Base-by-base conservation (phyloP, 2,797 vertebrate genomes). In the Eospalax fontanierii region DNA sequence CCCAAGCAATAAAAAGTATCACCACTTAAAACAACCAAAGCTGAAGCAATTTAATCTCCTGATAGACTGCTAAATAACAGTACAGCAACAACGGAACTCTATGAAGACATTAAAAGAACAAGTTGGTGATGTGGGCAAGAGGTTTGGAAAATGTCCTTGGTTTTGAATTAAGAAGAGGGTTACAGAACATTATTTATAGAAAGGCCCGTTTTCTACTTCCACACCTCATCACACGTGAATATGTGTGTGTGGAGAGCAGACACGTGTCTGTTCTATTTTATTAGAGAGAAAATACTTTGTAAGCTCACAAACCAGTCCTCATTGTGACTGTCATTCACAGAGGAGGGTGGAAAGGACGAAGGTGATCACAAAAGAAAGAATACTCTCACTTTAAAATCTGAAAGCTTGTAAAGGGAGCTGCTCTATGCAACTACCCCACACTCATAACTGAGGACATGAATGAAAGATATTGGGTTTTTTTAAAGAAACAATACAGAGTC, bases 241-340 rank as follows among this genome's bases (percentile, higher is more conserved):
- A 7, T 83, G 35, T 57, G 12, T 15, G 18, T 14, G 18, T 18
- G n/a, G 24, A 15, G 2, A 82, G 78, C 71, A 88, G 33, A 30
- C 2, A 24, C 8, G 26, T 28, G 9, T 81, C 14, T 66, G 40
- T 33, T 33, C 4, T 43, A 38, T 84, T 91, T 88, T 33, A 81
- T 90, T 88, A 57, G 50, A 71, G n/a, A 95, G 70, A 59, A 81
- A 84, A 68, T 85, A 89, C 59, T 78, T 50, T 82, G 84, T 59
- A 86, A 80, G 66, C 5, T 61, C 15, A n/a, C 5, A 21, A 22
- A 74, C 35, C 70, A 19, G 40, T n/a, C 30, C 66, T 90, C 30
- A 11, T 26, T 68, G 11, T 46, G 19, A 46, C 80, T 30, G 33
- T 65, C 28, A 61, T 90, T 43, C 33, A 85, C 5, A 2, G n/a